Conservation (phyloP, 2,888 invertebrate species). For the Coelogynopora nodosa region DNA sequence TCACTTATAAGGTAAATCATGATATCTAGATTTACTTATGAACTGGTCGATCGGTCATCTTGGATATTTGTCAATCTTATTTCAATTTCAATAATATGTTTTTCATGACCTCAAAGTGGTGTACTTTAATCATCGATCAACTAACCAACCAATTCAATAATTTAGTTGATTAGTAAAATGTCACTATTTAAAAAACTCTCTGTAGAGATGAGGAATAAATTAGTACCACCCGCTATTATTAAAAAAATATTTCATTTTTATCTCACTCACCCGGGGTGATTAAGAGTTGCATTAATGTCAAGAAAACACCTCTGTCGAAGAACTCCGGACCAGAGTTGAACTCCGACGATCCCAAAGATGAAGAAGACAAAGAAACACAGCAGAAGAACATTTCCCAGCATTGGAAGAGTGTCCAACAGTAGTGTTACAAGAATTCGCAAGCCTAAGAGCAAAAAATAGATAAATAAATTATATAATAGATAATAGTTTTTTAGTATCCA, state of each 20-base stretch:
- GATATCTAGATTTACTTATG: too few relatives aligned
- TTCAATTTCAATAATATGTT: too few relatives aligned
- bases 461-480: too few relatives aligned
- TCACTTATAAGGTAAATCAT: too few relatives aligned
- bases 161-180: neutral
- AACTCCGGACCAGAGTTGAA: slow-evolving; percentile 97
- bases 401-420: slow-evolving; percentile 92
- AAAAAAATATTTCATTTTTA: too few relatives aligned
- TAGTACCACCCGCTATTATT: too few relatives aligned
- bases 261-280: slow-evolving; percentile 74
- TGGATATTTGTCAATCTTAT: too few relatives aligned
- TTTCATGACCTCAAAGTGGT: too few relatives aligned
- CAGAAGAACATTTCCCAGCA: slow-evolving; percentile 92
- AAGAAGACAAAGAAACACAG: slow-evolving; percentile 99
- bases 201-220: neutral
- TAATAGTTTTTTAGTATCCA: too few relatives aligned
- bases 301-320: slow-evolving; percentile 87
- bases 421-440: slow-evolving; percentile 98
- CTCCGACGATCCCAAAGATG: slow-evolving; percentile 98
- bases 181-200: neutral
- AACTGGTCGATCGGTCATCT: too few relatives aligned
- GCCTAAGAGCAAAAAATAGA: slow-evolving; percentile 73
- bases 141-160: neutral
- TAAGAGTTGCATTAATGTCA: slow-evolving; percentile 70
- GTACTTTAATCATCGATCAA: too few relatives aligned